phyloP scores from a whole-genome alignment of 2,113 vertebrate species.

The Nothoprocta perdicaria region DNA sequence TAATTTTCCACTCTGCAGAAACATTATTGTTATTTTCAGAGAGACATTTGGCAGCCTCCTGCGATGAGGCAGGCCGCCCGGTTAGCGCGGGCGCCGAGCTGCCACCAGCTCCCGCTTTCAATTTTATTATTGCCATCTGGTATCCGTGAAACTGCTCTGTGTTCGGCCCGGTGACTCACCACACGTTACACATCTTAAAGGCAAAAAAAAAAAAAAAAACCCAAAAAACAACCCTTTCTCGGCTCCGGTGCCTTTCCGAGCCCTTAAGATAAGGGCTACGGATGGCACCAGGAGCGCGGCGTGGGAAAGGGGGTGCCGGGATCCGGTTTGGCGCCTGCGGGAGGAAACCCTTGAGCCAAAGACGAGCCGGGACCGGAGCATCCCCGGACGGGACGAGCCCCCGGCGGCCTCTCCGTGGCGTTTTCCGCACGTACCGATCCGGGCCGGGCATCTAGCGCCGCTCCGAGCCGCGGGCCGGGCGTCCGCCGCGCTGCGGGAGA shows the following conservation, averaged over 20 bases:
- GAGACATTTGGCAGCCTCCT: conserved; percentile 11
- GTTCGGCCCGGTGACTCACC: conserved; percentile 38
- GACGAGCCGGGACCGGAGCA: neutral
- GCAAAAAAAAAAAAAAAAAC: neutral
- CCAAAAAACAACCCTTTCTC: neutral
- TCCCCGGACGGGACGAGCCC: too few species aligned
- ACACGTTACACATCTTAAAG: neutral
- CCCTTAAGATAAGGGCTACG: neutral
- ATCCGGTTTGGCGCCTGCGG: neutral
- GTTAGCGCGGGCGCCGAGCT: conserved; percentile 19
- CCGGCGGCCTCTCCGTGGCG: too few species aligned
- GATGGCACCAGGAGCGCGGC: fast-evolving
- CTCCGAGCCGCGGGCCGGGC: too few species aligned
- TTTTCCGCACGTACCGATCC: too few species aligned
- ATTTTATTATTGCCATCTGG: conserved; percentile 65
- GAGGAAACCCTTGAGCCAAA: neutral
- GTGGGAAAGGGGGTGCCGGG: neutral
- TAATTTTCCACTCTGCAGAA: conserved; percentile 2
- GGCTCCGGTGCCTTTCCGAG: neutral
- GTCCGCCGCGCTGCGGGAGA: too few species aligned
- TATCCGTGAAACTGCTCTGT: conserved; percentile 37
- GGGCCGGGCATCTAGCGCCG: too few species aligned
- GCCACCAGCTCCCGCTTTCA: conserved; percentile 43
- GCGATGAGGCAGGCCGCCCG: conserved; percentile 24
- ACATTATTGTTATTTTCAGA: neutral